These are phyloP conservation scores for Slavum lentiscoides DNA, from an alignment of 2,888 invertebrate genomes.

Conservation along the genomic window DNA sequence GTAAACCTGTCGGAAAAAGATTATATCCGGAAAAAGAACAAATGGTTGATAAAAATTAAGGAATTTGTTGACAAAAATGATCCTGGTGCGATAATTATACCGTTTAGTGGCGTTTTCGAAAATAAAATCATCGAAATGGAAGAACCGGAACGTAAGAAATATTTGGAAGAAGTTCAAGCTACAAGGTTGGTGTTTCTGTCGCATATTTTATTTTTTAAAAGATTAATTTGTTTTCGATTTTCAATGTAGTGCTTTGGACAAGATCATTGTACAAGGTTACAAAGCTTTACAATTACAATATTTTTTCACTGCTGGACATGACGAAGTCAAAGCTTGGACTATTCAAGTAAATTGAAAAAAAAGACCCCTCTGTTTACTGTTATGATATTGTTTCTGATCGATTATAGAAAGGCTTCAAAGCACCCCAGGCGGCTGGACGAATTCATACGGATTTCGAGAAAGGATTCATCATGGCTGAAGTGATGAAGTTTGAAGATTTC, in stretches of 20 bases:
- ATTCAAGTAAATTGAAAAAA: constrained; percentile 74
- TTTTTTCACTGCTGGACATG: constrained; percentile 96
- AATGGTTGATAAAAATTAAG: constrained; percentile 96
- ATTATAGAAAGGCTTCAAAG: constrained; percentile 91
- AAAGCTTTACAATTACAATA: constrained; percentile 94
- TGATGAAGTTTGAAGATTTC: constrained; percentile 97
- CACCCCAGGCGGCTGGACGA: constrained; percentile 96
- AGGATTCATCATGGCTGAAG: constrained; percentile 99
- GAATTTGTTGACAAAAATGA: constrained; percentile 98
- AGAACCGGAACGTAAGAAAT: constrained; percentile 73
- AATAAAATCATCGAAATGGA: constrained; percentile 83
- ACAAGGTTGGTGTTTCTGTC: constrained; percentile 68
- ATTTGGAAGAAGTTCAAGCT: constrained; percentile 78
- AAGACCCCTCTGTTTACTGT: background rate
- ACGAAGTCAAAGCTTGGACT: constrained; percentile 99
- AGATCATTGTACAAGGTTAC: constrained; percentile 97
- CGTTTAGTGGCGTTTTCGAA: constrained; percentile 94
- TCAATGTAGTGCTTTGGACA: constrained; percentile 80
- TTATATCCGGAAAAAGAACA: constrained; percentile 97
- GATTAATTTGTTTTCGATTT: background rate
- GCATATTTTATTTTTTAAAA: background rate
- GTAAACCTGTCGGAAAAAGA: constrained; percentile 97
- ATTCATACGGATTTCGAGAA: constrained; percentile 99
- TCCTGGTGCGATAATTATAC: constrained; percentile 89
- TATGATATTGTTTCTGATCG: constrained; percentile 23